Evolutionary conservation across 2,888 invertebrate species (phyloP), one percentile per base, ranked within the genome.

Genomic region (Synanthedon andrenaeformis): DNA sequence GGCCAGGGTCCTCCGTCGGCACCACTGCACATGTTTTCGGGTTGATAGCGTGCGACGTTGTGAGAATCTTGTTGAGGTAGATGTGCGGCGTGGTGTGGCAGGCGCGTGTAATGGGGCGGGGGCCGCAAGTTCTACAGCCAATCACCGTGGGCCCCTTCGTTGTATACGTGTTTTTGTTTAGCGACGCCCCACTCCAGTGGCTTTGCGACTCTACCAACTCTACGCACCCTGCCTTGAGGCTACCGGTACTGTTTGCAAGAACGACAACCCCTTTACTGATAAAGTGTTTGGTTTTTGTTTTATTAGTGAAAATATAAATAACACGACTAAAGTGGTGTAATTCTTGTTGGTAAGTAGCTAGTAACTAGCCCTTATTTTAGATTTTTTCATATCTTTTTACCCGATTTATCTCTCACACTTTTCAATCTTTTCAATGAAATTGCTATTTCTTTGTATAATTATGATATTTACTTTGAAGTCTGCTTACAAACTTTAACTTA

Each of bases 91-190:
- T 56, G 53, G 54, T 54, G 59, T 54, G 51, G 59, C 58, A 55
- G 55, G 62, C 56, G 62, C 61, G 61, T 57, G 66, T 59, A 59
- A 60, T 61, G 64, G 59, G 62, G 58, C 65, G 59, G 60, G 57
- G 56, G 42, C 53, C 55, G 49, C 60, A 58, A 52, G 51, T 45
- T 60, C 61, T 54, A 52, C 56, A 49, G 74, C 83, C 81, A 79
- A 82, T 83, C 82, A 77, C 71, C 70, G 73, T 73, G 63, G 62
- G 64, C 57, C 63, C 72, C 70, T 67, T 71, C 70, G 70, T 77
- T 79, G 82, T 87, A 75, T 83, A 83, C 82, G 79, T 88, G 87
- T 88, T 88, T 83, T 88, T 88, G 88, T 88, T 88, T 88, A 87
- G 84, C 79, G 79, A 84, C 82, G 85, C 86, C 88, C 87, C 86